phyloP scores from a whole-genome alignment of 2,113 vertebrate genomes.

The Epinephelus fuscoguttatus region DNA sequence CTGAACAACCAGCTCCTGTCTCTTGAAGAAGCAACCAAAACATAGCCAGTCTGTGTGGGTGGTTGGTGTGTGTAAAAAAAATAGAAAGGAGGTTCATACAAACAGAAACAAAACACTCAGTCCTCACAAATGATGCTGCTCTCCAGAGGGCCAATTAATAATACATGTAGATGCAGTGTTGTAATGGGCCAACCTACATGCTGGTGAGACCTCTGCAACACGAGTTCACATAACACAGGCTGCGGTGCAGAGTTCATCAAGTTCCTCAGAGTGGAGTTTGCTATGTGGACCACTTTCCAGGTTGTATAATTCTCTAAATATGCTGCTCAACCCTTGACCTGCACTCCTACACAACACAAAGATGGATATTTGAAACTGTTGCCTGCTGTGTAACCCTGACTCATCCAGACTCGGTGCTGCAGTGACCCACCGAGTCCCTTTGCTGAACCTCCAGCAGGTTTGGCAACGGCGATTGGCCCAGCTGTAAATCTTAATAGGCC shows the following conservation, averaged over 20 bases:
- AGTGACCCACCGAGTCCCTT: slow-evolving; percentile 28
- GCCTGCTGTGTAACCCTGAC: slow-evolving; percentile 58
- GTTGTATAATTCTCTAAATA: slow-evolving; percentile 33
- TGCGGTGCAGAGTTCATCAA: slow-evolving; percentile 20
- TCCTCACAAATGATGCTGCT: slow-evolving; percentile 16
- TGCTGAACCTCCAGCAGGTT: slow-evolving; percentile 47
- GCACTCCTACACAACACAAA: slow-evolving; percentile 33
- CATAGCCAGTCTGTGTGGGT: slow-evolving; percentile 36
- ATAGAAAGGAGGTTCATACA: slow-evolving; percentile 13
- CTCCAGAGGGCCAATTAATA: slow-evolving; percentile 23
- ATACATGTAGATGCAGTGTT: background rate
- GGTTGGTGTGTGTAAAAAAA: slow-evolving; percentile 19
- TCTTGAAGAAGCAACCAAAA: slow-evolving; percentile 22
- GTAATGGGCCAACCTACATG: background rate
- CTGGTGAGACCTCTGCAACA: background rate
- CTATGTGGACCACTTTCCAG: slow-evolving; percentile 10
- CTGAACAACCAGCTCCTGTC: slow-evolving; percentile 19
- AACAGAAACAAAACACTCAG: slow-evolving; percentile 37
- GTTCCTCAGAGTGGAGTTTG: slow-evolving; percentile 23
- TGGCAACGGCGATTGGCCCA: slow-evolving; percentile 42
- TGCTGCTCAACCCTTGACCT: slow-evolving; percentile 33
- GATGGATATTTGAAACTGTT: slow-evolving; percentile 52
- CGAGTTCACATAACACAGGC: background rate
- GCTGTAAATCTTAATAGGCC: slow-evolving; percentile 60
- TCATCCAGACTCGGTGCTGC: slow-evolving; percentile 21